Evolutionary conservation across 2,113 vertebrate genomes (phyloP).

Genomic region (Mesoclemmys tuberculata): DNA sequence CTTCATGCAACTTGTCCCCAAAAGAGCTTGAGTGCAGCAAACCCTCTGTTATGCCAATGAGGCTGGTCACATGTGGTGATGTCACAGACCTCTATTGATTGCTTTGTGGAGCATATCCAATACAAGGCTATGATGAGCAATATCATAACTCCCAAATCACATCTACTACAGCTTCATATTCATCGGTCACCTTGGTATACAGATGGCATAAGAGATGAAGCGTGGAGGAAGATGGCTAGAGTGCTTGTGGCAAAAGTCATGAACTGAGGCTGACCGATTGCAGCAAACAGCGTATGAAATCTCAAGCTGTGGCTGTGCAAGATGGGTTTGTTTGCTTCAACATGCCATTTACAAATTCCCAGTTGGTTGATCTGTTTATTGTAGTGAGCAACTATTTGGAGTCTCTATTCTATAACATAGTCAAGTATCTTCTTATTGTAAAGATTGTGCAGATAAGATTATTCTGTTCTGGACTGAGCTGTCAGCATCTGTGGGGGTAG

Average conservation of each 20-base stretch:
- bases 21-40: conserved; percentile 48
- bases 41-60: conserved; percentile 31
- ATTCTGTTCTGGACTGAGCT: neutral
- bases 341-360: neutral
- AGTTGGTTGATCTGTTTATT: neutral
- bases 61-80: neutral
- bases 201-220: conserved; percentile 72
- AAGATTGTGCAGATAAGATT: neutral
- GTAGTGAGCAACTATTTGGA: neutral
- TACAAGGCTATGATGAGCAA: neutral
- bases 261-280: neutral
- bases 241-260: conserved; percentile 46
- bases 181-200: conserved; percentile 53
- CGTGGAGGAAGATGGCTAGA: conserved; percentile 42
- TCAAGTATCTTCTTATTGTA: neutral
- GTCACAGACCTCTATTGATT: conserved; percentile 5
- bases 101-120: conserved; percentile 48
- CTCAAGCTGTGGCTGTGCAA: neutral
- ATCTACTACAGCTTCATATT: conserved; percentile 26
- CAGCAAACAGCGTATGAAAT: accelerated
- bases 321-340: neutral
- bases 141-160: neutral
- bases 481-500: neutral
- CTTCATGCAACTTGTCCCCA: conserved; percentile 14
- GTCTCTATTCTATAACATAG: neutral